Percentiles rank a stretch among this genome's conserved stretches.
Evolutionary conservation across 2,797 vertebrate genomes (phyloP).

Genomic region (Thaleichthys pacificus): DNA sequence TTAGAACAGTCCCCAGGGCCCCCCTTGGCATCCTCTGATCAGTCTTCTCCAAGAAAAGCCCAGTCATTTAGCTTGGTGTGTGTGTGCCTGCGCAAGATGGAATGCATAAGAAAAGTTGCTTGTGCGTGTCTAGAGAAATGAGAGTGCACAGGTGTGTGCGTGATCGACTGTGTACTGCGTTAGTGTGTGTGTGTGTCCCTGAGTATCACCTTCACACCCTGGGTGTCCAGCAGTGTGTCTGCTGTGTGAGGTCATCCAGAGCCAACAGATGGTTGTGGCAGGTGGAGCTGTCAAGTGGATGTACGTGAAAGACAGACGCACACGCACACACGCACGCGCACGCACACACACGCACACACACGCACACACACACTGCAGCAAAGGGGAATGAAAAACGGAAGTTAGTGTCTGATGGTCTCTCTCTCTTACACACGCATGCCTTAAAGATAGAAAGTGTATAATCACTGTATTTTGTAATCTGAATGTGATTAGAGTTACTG

Average conservation of each 20-base stretch:
- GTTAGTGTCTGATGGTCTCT: not conserved
- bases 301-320: not conserved
- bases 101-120: not conserved
- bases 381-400: not conserved
- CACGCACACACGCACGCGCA: not conserved
- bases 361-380: not conserved
- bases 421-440: not conserved
- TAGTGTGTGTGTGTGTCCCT: not conserved
- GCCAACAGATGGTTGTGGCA: conserved; percentile 1
- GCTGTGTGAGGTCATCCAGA: not conserved
- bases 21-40: not conserved
- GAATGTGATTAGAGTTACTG: not conserved
- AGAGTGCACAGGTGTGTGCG: not conserved
- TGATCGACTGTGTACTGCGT: too few species aligned
- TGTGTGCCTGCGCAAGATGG: not conserved
- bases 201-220: conserved; percentile 1
- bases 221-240: not conserved
- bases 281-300: not conserved
- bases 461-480: not conserved
- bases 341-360: not conserved
- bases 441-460: too few species aligned
- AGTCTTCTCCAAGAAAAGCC: not conserved
- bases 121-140: not conserved
- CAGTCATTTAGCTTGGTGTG: not conserved
- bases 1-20: conserved; percentile 24